These are phyloP conservation scores for Oligia latruncula DNA, from an alignment of 2,888 invertebrate species.

Conservation along the genomic window DNA sequence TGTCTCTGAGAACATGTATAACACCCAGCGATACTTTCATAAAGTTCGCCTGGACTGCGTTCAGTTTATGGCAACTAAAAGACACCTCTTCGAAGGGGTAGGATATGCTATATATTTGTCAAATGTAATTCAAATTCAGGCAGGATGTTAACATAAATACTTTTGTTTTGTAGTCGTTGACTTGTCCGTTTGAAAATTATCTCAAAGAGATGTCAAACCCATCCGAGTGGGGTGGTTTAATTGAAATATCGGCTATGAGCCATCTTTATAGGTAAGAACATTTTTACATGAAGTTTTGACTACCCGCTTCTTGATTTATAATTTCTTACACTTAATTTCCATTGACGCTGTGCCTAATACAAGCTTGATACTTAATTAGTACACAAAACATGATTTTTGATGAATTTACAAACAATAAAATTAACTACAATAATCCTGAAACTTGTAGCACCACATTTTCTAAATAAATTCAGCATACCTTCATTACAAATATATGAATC, in stretches of 20 bases:
- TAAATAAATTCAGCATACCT: background rate
- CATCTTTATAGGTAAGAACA: constrained; percentile 92
- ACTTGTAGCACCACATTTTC: background rate
- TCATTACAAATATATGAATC: background rate
- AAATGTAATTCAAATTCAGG: constrained; percentile 48
- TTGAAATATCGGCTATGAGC: constrained; percentile 93
- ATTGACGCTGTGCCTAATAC: constrained; percentile 56
- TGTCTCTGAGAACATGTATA: constrained; percentile 95
- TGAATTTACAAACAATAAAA: background rate
- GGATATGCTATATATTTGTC: constrained; percentile 67
- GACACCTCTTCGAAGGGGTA: constrained; percentile 92
- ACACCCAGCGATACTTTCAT: constrained; percentile 93
- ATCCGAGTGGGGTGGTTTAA: constrained; percentile 92
- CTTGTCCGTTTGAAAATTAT: constrained; percentile 92
- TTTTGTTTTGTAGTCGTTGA: constrained; percentile 90
- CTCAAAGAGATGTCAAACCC: constrained; percentile 92
- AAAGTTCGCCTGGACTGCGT: constrained; percentile 94
- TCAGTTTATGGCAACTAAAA: constrained; percentile 92
- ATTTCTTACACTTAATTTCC: constrained; percentile 38
- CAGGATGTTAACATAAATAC: constrained; percentile 61
- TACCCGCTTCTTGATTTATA: constrained; percentile 59
- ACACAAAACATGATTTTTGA: background rate
- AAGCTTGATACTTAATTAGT: constrained; percentile 35
- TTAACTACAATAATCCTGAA: background rate
- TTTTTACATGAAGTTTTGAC: constrained; percentile 55